Conservation (phyloP, 1,140 invertebrate genomes). For the Linepithema humile region DNA sequence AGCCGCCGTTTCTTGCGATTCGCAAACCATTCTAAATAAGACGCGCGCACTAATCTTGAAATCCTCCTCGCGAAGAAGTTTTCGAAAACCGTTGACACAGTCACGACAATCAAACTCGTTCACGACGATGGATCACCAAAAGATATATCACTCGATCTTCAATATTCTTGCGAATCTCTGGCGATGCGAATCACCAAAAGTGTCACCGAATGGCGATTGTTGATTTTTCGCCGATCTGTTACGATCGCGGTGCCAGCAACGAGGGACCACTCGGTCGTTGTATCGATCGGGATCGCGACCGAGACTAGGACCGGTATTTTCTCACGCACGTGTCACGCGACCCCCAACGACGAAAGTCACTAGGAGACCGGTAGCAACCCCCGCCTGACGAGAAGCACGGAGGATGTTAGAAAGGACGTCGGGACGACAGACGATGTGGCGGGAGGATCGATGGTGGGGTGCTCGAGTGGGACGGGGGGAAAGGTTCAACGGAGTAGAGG, state of each 20-base stretch:
- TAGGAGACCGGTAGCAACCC: conserved; percentile 68
- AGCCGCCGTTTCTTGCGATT: neutral
- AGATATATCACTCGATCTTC: conserved; percentile 6
- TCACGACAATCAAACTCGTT: neutral
- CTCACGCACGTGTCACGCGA: conserved; percentile 80
- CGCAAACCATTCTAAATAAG: neutral
- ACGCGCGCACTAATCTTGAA: conserved; percentile 18
- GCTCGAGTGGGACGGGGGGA: neutral
- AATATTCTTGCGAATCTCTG: neutral
- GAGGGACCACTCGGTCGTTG: neutral
- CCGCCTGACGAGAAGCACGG: conserved; percentile 53
- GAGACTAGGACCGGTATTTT: conserved; percentile 44
- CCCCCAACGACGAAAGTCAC: conserved; percentile 76
- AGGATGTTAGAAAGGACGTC: conserved; percentile 58
- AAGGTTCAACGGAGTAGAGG: conserved; percentile 7
- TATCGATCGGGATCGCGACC: conserved; percentile 1
- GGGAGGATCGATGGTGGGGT: conserved; percentile 34
- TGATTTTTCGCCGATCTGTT: neutral
- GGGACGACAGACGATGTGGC: conserved; percentile 52
- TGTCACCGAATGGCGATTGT: neutral
- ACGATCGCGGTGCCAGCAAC: conserved; percentile 6
- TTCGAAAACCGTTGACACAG: neutral
- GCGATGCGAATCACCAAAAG: neutral
- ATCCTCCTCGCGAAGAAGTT: neutral
- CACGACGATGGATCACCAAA: neutral